Base-by-base conservation (phyloP, 1,140 invertebrate species). In the Drosophila persimilis region DNA sequence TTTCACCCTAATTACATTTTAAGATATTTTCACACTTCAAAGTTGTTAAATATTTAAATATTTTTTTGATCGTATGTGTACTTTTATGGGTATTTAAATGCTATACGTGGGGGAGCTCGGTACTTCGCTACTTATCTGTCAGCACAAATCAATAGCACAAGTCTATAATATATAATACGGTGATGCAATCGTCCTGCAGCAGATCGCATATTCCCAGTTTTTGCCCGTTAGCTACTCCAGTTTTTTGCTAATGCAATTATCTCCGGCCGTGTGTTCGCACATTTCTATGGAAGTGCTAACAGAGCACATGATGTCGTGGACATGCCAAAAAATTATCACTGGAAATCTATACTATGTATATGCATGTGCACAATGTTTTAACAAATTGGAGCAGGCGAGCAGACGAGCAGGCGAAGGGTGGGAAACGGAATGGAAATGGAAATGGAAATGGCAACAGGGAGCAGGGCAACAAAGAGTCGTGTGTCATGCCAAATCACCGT, bases 401-500 rank as follows among this genome's bases (percentile, higher is more conserved):
- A 1, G 20, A 15, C 15, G 15, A 15, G 35, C 17, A 17, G 52
- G 8, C 35, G 7, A 31, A 55, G 29, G 29, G 17, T 17, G 17
- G 20, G 20, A 20, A 20, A 0, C n/a, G n/a, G n/a, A n/a, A n/a
- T n/a, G n/a, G n/a, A n/a, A n/a, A n/a, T n/a, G 20, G 20, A 1
- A 20, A 20, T 20, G 20, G 20, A 2, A 20, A 20, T 20, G 20
- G 20, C 20, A 20, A 0, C 20, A 20, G 20, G 20, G 24, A 47
- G 43, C 31, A 35, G 9, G 35, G 35, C 65, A 55, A 47, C 66
- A 64, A 54, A 48, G 26, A 58, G 53, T 53, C 43, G 54, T 60
- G 54, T 63, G 54, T 48, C 53, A 55, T 79, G 71, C 56, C 66
- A 54, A 76, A 47, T 45, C 58, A 47, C 11, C 35, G 46, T 41